Percentiles rank a stretch among this genome's conserved stretches.
These are phyloP conservation scores for Drosophila paulistorum DNA, from an alignment of 1,140 invertebrate genomes.

Conservation along the genomic window DNA sequence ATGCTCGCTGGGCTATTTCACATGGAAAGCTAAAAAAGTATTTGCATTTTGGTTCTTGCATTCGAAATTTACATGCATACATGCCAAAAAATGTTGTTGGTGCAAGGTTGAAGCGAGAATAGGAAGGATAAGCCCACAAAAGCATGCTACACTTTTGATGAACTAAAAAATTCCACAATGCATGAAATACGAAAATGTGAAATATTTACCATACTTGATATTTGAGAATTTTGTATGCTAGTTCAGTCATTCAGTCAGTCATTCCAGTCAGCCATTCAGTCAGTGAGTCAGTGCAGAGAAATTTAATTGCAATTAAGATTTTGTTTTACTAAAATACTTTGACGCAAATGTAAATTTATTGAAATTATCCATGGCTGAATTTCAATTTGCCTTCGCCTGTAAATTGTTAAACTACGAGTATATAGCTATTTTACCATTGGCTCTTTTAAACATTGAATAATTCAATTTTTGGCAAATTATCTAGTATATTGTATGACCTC, in stretches of 20 bases:
- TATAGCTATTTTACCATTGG: background rate
- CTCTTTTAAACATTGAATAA: background rate
- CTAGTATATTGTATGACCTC: background rate
- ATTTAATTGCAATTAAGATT: constrained; percentile 14
- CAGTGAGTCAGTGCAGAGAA: background rate
- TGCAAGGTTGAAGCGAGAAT: background rate
- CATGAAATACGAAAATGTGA: background rate
- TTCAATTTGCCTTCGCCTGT: background rate
- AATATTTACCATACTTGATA: constrained; percentile 1
- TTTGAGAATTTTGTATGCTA: background rate
- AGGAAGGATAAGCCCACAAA: background rate
- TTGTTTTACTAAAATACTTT: background rate
- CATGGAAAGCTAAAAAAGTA: constrained; percentile 4
- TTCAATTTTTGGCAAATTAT: constrained; percentile 6
- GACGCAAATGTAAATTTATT: constrained; percentile 6
- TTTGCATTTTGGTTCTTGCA: constrained; percentile 11
- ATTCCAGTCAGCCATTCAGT: no score
- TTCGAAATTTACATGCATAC: constrained; percentile 7
- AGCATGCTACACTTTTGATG: constrained; percentile 12
- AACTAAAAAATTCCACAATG: constrained; percentile 10
- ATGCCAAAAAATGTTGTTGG: background rate
- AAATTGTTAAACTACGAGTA: background rate
- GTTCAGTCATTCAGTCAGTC: no score
- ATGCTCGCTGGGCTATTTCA: background rate
- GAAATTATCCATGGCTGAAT: background rate